These are phyloP conservation scores for Meleagris gallopavo DNA, from an alignment of 2,113 vertebrate species.

Conservation along the genomic window DNA sequence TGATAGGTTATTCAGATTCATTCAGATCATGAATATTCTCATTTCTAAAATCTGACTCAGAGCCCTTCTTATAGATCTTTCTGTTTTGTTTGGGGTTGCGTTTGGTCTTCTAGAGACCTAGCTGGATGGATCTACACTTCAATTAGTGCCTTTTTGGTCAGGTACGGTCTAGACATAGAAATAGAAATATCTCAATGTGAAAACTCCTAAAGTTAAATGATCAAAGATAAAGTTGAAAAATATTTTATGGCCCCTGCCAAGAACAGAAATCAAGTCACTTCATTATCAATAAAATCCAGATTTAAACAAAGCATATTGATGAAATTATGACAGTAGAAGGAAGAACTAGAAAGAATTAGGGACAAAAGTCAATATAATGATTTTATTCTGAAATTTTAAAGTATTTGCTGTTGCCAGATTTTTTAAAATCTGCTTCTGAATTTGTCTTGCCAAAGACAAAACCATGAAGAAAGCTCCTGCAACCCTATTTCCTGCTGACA, in stretches of 20 bases:
- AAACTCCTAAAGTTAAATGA: neutral
- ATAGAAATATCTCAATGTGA: neutral
- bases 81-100: neutral
- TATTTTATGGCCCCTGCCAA: neutral
- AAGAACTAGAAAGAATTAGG: neutral
- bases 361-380: neutral
- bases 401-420: neutral
- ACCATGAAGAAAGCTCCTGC: neutral
- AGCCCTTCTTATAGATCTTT: neutral
- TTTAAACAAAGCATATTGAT: neutral
- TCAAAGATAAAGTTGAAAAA: neutral
- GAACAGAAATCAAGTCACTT: neutral
- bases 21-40: neutral
- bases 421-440: neutral
- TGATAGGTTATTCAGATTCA: neutral
- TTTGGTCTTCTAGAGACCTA: neutral
- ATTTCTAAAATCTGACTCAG: neutral
- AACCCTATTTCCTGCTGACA: neutral
- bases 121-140: neutral
- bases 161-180: neutral
- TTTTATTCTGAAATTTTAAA: neutral
- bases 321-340: neutral
- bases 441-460: neutral
- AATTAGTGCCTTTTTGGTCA: neutral
- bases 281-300: neutral